A percentile compares a stretch with the other conserved stretches of the same genome.
These are phyloP conservation scores for Gasterosteus nipponicus DNA, from an alignment of 2,113 vertebrate genomes.

Conservation along the genomic window DNA sequence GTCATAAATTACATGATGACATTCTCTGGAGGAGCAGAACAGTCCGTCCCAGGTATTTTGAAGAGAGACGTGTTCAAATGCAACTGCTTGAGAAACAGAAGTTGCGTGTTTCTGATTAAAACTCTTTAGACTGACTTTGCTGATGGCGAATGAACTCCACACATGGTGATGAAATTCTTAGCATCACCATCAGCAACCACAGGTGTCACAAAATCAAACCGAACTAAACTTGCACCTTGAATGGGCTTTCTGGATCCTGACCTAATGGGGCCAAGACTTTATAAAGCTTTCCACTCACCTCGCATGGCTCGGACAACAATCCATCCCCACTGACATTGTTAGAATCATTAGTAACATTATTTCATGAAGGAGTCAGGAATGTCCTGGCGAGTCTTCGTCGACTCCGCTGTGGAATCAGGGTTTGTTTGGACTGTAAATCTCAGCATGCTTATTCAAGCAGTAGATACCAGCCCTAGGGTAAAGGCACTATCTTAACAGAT, in stretches of 20 bases:
- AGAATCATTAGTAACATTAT: slow-evolving; percentile 3
- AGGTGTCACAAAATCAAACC: neutral
- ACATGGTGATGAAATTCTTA: neutral
- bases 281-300: neutral
- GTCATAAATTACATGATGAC: neutral
- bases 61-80: neutral
- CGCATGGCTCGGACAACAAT: neutral
- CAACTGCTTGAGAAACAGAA: neutral
- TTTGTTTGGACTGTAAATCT: slow-evolving; percentile 28
- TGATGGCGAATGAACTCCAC: neutral
- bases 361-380: neutral
- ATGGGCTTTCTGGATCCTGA: neutral
- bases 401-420: slow-evolving; percentile 22
- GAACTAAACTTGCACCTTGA: neutral
- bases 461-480: neutral
- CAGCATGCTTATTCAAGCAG: slow-evolving; percentile 28
- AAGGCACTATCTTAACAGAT: slow-evolving; percentile 33
- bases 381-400: neutral
- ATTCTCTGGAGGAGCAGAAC: neutral
- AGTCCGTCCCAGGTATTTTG: neutral
- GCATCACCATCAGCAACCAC: neutral
- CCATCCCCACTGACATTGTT: neutral
- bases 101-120: neutral
- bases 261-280: neutral
- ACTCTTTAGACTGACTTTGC: neutral